Percentiles rank a stretch among this genome's conserved stretches.
These are phyloP conservation scores for Melospiza georgiana DNA, from an alignment of 2,113 vertebrate genomes.

Conservation along the genomic window DNA sequence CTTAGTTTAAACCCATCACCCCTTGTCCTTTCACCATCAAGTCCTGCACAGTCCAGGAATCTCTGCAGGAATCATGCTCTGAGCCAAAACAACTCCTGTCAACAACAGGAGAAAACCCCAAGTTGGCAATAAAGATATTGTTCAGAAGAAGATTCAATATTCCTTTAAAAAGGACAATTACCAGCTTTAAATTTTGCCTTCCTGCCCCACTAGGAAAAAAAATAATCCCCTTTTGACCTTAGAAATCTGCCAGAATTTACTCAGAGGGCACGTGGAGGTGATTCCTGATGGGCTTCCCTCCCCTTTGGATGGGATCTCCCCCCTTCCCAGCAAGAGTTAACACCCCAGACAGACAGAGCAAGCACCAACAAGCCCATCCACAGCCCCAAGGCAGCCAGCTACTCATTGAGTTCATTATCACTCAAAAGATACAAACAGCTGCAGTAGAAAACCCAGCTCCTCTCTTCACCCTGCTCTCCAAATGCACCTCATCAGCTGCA, in stretches of 20 bases:
- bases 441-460: neutral
- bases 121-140: neutral
- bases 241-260: neutral
- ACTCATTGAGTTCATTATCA: neutral
- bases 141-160: neutral
- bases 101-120: neutral
- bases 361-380: neutral
- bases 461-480: neutral
- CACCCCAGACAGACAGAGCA: neutral
- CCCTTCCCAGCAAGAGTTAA: neutral
- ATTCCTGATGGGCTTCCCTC: neutral
- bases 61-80: fast-evolving
- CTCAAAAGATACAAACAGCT: slow-evolving; percentile 12
- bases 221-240: neutral
- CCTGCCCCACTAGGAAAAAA: fast-evolving
- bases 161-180: neutral
- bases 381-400: neutral
- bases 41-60: neutral
- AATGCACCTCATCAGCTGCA: neutral
- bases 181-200: neutral
- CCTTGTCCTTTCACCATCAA: neutral
- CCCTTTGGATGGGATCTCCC: neutral
- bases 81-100: neutral
- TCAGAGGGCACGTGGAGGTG: fast-evolving
- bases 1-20: neutral